Conservation (phyloP, 2,888 invertebrate species). For the Colletes collaris region DNA sequence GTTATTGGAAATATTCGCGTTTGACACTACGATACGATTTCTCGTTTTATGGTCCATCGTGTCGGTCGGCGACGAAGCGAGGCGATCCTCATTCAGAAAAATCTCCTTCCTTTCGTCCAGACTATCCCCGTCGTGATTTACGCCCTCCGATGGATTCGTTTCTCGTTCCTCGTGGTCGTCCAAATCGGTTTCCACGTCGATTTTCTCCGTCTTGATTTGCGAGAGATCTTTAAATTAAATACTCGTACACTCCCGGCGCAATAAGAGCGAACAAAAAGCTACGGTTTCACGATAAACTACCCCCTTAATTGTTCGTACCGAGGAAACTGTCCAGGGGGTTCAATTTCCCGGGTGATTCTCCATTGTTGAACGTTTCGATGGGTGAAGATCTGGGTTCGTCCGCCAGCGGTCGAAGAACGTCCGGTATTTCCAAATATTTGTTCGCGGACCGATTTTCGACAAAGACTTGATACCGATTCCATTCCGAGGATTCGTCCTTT, state of each 20-base stretch:
- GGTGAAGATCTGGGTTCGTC: conserved; percentile 17
- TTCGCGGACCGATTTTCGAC: conserved; percentile 31
- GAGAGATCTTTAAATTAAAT: conserved; percentile 27
- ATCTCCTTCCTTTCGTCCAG: conserved; percentile 34
- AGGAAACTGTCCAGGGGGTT: conserved; percentile 19
- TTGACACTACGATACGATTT: conserved; percentile 65
- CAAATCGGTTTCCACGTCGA: conserved; percentile 11
- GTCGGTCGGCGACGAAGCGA: conserved; percentile 1
- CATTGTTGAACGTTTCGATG: conserved; percentile 23
- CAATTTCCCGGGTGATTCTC: conserved; percentile 35
- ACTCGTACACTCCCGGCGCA: too few relatives aligned
- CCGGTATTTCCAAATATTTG: conserved; percentile 20
- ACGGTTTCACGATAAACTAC: too few relatives aligned
- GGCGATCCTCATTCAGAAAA: conserved; percentile 14
- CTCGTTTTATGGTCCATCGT: conserved; percentile 26
- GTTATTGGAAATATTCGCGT: conserved; percentile 59
- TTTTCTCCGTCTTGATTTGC: conserved; percentile 20
- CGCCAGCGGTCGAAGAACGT: not conserved
- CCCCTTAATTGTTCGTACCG: conserved; percentile 3
- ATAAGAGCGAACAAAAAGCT: too few relatives aligned
- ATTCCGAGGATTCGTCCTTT: conserved; percentile 30
- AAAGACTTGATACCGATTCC: conserved; percentile 41
- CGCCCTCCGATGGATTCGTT: not conserved
- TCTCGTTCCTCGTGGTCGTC: not conserved
- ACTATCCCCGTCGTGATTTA: not conserved